These are phyloP conservation scores for Bellardia pandia DNA, from an alignment of 2,888 invertebrate genomes.

Conservation along the genomic window DNA sequence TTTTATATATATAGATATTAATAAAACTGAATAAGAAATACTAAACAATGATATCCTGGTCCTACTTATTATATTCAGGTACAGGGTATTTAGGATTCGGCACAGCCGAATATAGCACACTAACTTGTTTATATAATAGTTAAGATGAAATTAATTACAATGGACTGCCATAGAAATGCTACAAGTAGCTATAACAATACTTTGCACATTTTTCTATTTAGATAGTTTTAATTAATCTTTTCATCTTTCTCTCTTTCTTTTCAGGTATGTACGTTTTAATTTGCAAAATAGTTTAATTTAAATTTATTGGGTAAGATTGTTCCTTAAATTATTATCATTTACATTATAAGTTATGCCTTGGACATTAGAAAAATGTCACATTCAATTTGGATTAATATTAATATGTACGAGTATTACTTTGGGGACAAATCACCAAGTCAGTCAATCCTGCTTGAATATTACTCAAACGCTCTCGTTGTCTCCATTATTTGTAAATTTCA, in stretches of 20 bases:
- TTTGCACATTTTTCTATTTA: not conserved
- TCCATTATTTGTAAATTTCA: not conserved
- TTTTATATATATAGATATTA: too few species aligned
- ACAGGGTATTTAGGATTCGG: too few species aligned
- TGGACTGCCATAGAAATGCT: too few species aligned
- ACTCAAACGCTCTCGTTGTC: not conserved
- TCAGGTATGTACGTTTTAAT: constrained; percentile 45
- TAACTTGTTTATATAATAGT: too few species aligned
- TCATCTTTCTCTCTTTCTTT: constrained; percentile 33
- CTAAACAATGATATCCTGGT: too few species aligned
- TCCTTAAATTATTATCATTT: not conserved
- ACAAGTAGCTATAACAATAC: too few species aligned
- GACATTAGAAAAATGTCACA: not conserved
- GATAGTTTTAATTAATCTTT: not conserved
- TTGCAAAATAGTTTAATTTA: not conserved
- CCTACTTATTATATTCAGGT: too few species aligned
- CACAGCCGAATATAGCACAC: too few species aligned
- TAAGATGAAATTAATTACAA: too few species aligned
- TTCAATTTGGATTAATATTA: not conserved
- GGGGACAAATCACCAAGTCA: too few species aligned
- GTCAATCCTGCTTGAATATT: not conserved
- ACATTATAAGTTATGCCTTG: not conserved
- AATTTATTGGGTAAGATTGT: constrained; percentile 31
- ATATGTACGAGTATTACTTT: too few species aligned
- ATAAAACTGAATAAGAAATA: too few species aligned